Conservation (phyloP, 2,797 vertebrate genomes). For the Etheostoma perlongum region DNA sequence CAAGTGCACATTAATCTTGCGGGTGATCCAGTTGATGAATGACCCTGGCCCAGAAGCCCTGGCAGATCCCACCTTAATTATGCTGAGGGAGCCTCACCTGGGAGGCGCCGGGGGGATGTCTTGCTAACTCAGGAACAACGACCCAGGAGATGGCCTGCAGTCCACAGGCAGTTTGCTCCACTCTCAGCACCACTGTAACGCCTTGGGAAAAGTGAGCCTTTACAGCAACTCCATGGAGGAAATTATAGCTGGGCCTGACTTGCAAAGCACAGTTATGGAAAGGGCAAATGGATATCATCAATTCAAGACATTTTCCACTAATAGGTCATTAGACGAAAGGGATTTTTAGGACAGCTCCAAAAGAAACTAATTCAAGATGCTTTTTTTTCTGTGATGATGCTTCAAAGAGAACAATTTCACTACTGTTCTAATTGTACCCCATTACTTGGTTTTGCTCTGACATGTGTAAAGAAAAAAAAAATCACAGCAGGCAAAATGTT, state of each 20-base stretch:
- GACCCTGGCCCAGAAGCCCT: conserved; percentile 82
- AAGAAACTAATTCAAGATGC: conserved; percentile 60
- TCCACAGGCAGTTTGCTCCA: conserved; percentile 43
- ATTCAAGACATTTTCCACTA: conserved; percentile 62
- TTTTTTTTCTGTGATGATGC: conserved; percentile 52
- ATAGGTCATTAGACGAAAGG: conserved; percentile 72
- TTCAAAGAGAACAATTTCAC: conserved; percentile 62
- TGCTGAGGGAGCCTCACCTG: conserved; percentile 83
- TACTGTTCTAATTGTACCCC: conserved; percentile 58
- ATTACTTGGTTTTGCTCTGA: conserved; percentile 68
- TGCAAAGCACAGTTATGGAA: conserved; percentile 66
- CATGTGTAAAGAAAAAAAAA: conserved; percentile 64
- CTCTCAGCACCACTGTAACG: conserved; percentile 27
- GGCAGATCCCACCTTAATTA: conserved; percentile 87
- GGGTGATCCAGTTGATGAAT: conserved; percentile 86
- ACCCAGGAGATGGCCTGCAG: conserved; percentile 54
- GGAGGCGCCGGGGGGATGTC: conserved; percentile 70
- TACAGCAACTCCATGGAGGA: conserved; percentile 58
- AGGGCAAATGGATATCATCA: conserved; percentile 74
- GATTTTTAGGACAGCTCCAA: conserved; percentile 60
- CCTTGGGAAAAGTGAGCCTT: conserved; percentile 62
- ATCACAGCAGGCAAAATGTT: conserved; percentile 69
- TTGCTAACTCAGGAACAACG: conserved; percentile 72
- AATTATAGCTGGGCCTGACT: conserved; percentile 56
- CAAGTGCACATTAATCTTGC: conserved; percentile 86